phyloP scores from a whole-genome alignment of 92 coral and sea anemone species.

The Palythoa caribaeorum region DNA sequence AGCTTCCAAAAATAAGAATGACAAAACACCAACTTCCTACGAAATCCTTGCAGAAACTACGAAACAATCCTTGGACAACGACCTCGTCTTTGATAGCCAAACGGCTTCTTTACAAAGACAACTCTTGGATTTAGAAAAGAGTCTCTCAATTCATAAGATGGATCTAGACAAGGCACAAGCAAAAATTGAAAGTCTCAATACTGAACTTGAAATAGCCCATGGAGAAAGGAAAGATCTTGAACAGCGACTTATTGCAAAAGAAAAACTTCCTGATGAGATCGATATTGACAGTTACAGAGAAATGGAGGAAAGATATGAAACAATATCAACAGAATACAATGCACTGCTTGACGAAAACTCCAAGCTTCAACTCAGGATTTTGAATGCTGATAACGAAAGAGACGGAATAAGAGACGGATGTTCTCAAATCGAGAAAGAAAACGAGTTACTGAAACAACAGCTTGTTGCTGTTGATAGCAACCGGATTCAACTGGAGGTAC shows the following conservation, averaged over 20 bases:
- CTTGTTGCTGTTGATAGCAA: conserved; percentile 40
- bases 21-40: not conserved
- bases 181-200: conserved; percentile 58
- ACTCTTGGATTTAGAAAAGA: conserved; percentile 71
- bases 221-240: conserved; percentile 35
- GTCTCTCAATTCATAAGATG: conserved; percentile 70
- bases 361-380: conserved; percentile 29
- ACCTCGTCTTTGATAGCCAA: conserved; percentile 63
- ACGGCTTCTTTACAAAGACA: conserved; percentile 78
- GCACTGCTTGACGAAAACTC: conserved; percentile 43
- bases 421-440: conserved; percentile 5
- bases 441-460: conserved; percentile 20
- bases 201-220: conserved; percentile 37
- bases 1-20: not conserved
- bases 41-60: not conserved
- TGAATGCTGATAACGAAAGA: conserved; percentile 26
- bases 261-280: conserved; percentile 19
- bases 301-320: conserved; percentile 64
- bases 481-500: conserved; percentile 44
- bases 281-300: conserved; percentile 58
- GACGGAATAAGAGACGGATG: conserved; percentile 25
- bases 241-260: conserved; percentile 12
- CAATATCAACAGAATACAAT: conserved; percentile 65
- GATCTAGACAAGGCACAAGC: conserved; percentile 79
- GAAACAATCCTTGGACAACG: conserved; percentile 56